These are phyloP conservation scores for Drosophila subquinaria DNA, from an alignment of 2,888 invertebrate genomes.

Conservation along the genomic window DNA sequence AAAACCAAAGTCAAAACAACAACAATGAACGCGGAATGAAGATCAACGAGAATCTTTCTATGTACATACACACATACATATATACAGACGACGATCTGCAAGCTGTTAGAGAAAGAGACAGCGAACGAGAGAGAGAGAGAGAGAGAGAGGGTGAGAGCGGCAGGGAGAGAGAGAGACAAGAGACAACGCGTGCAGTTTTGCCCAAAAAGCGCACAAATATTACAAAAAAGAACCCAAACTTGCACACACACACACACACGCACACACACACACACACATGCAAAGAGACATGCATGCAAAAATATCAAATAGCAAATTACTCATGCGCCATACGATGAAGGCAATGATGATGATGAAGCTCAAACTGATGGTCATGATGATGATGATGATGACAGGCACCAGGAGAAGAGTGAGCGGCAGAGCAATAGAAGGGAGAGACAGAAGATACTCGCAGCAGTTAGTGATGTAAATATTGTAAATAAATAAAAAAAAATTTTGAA, in stretches of 20 bases:
- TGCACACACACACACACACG: conserved; percentile 32
- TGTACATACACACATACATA: conserved; percentile 11
- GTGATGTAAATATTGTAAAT: neutral
- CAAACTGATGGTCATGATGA: conserved; percentile 3
- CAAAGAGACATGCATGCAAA: conserved; percentile 38
- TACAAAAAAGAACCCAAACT: conserved; percentile 55
- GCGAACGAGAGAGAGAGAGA: conserved; percentile 22
- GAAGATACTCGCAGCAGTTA: conserved; percentile 4
- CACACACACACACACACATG: conserved; percentile 21
- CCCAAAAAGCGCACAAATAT: conserved; percentile 57
- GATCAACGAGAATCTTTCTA: conserved; percentile 58
- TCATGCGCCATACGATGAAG: conserved; percentile 63
- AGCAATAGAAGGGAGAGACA: neutral
- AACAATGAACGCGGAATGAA: conserved; percentile 24
- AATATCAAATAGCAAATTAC: conserved; percentile 83
- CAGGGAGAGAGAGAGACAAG: conserved; percentile 14
- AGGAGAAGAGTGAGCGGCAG: conserved; percentile 5
- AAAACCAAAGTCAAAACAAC: conserved; percentile 46
- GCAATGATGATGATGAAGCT: conserved; percentile 32
- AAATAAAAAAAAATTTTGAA: too few relatives aligned
- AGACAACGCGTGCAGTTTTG: conserved; percentile 56
- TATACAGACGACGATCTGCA: conserved; percentile 23
- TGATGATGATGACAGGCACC: conserved; percentile 6
- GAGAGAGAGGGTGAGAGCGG: conserved; percentile 9
- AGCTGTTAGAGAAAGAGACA: conserved; percentile 46